Conservation (phyloP, 2,113 vertebrate species). For the Mesoclemmys tuberculata region DNA sequence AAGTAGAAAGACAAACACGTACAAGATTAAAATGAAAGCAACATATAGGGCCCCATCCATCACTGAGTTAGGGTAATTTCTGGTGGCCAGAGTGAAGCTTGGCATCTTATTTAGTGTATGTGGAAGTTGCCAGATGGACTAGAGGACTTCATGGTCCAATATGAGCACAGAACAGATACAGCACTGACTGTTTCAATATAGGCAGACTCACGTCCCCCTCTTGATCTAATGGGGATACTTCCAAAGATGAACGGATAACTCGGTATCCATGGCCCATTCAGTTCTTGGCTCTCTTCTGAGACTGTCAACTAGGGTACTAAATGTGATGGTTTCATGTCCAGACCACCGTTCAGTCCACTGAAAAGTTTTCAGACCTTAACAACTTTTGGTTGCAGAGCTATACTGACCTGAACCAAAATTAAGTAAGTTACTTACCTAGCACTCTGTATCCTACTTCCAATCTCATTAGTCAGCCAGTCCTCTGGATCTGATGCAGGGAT, state of each 20-base stretch:
- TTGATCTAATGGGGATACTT: neutral
- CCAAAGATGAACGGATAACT: neutral
- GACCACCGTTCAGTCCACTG: neutral
- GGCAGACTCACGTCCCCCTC: neutral
- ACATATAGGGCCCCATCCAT: neutral
- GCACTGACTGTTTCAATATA: neutral
- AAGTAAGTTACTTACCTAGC: neutral
- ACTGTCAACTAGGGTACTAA: neutral
- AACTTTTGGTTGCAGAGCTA: neutral
- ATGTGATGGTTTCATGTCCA: neutral
- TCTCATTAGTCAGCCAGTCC: neutral
- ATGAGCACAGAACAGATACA: neutral
- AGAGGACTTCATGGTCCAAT: neutral
- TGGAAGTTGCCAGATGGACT: neutral
- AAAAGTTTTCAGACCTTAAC: neutral
- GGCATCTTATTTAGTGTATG: neutral
- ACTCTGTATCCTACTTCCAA: neutral
- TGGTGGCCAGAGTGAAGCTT: neutral
- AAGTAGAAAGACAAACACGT: neutral
- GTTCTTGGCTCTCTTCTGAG: neutral
- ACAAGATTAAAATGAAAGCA: neutral
- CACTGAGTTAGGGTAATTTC: neutral
- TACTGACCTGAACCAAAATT: neutral
- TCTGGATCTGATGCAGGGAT: neutral
- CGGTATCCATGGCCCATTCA: neutral